phyloP scores from a whole-genome alignment of 2,888 invertebrate species.

The Cephus pulcher region DNA sequence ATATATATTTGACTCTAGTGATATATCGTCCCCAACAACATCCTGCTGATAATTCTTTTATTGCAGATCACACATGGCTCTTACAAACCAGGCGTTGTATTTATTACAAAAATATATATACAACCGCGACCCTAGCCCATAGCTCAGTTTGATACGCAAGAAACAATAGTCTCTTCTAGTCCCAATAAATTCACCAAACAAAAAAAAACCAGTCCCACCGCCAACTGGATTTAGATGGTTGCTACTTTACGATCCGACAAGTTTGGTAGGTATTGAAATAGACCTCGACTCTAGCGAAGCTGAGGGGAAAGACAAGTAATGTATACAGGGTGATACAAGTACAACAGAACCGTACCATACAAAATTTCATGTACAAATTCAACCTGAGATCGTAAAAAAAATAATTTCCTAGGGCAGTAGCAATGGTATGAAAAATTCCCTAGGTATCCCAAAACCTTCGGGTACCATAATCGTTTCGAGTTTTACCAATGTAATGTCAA shows the following conservation, averaged over 20 bases:
- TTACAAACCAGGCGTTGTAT: neutral
- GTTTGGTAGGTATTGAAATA: conserved; percentile 58
- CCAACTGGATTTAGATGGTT: conserved; percentile 26
- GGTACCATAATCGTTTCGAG: neutral
- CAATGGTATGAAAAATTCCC: neutral
- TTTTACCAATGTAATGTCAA: conserved; percentile 2
- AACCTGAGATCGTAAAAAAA: neutral
- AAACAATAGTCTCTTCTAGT: conserved; percentile 34
- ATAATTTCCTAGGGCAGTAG: neutral
- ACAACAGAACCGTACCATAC: neutral
- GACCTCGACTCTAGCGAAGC: conserved; percentile 44
- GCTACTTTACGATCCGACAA: conserved; percentile 35
- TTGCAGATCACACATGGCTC: neutral
- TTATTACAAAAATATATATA: neutral
- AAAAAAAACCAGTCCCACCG: conserved; percentile 32
- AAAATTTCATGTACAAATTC: neutral
- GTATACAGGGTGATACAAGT: conserved; percentile 40
- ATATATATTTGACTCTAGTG: neutral
- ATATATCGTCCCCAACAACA: neutral
- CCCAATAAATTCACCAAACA: neutral
- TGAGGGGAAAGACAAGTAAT: conserved; percentile 41
- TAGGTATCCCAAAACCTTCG: neutral
- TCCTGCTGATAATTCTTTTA: neutral
- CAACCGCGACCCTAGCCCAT: neutral
- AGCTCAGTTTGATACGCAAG: neutral